These are phyloP conservation scores for Apamea anceps DNA, from an alignment of 2,888 invertebrate species.

Conservation along the genomic window DNA sequence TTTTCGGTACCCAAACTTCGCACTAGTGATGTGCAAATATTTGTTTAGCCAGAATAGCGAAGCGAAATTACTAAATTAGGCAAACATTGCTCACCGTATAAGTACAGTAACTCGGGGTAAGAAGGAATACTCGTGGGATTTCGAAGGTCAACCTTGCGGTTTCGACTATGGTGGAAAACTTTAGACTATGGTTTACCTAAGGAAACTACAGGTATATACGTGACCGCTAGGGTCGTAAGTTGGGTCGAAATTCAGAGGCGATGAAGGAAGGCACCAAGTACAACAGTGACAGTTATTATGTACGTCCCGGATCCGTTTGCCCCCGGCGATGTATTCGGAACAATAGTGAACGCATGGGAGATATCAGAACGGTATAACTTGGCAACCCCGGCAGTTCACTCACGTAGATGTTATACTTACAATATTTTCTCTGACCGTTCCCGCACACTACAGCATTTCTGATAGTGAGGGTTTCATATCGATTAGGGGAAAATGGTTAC, in stretches of 20 bases:
- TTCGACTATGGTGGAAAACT: conserved; percentile 45
- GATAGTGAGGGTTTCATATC: conserved; percentile 11
- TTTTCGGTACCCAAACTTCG: conserved; percentile 16
- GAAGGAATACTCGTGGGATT: conserved; percentile 54
- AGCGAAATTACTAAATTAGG: conserved; percentile 58
- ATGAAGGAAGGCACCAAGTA: conserved; percentile 10
- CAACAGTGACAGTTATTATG: conserved; percentile 17
- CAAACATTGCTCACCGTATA: conserved; percentile 58
- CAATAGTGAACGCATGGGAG: conserved; percentile 39
- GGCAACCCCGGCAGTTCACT: conserved; percentile 18
- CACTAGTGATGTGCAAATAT: conserved; percentile 57
- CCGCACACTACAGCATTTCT: conserved; percentile 10
- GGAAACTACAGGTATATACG: conserved; percentile 10
- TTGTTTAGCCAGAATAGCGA: conserved; percentile 48
- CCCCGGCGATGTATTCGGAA: conserved; percentile 38
- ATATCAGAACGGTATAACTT: conserved; percentile 34
- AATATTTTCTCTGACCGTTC: conserved; percentile 29
- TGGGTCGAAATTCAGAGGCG: conserved; percentile 19
- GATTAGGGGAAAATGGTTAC: not conserved
- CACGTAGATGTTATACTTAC: conserved; percentile 16
- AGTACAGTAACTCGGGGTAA: conserved; percentile 41
- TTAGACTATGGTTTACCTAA: conserved; percentile 24
- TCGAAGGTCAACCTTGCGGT: conserved; percentile 49
- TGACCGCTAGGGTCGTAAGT: conserved; percentile 6
- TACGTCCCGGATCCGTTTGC: conserved; percentile 28